Conservation (phyloP, 1,140 invertebrate species). For the Magallana gigas region DNA sequence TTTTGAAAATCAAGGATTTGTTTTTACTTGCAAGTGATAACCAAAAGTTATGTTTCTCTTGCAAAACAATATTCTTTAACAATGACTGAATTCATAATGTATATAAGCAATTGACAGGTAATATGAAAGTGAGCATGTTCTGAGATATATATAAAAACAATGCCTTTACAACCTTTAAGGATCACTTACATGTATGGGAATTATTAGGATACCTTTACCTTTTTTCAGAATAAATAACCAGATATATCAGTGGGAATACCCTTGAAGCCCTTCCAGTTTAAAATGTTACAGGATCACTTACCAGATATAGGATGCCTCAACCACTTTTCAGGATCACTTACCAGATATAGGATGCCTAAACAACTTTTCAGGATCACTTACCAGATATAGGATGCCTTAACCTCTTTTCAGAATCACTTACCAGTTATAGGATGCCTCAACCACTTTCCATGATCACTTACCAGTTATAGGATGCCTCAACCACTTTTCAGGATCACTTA, state of each 20-base stretch:
- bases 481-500: conserved; percentile 77
- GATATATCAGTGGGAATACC: not conserved
- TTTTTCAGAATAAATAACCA: not conserved
- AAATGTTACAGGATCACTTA: conserved; percentile 76
- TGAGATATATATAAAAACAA: too few species aligned
- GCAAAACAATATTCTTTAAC: too few species aligned
- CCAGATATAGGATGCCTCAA: conserved; percentile 88
- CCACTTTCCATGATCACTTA: not conserved
- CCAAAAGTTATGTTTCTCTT: too few species aligned
- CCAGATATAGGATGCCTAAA: not conserved
- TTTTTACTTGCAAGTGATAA: too few species aligned
- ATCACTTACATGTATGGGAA: not conserved
- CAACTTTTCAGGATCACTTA: not conserved
- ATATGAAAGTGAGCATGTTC: too few species aligned
- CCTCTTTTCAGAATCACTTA: not conserved
- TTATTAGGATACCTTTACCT: not conserved
- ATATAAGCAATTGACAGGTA: too few species aligned
- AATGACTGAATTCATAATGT: too few species aligned
- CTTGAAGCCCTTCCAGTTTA: not conserved
- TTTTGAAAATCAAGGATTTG: too few species aligned
- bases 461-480: not conserved
- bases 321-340: conserved; percentile 79
- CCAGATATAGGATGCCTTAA: not conserved
- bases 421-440: not conserved
- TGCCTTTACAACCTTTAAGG: too few species aligned